Base-by-base conservation (phyloP, 2,888 invertebrate species). In the Bellardia pandia region DNA sequence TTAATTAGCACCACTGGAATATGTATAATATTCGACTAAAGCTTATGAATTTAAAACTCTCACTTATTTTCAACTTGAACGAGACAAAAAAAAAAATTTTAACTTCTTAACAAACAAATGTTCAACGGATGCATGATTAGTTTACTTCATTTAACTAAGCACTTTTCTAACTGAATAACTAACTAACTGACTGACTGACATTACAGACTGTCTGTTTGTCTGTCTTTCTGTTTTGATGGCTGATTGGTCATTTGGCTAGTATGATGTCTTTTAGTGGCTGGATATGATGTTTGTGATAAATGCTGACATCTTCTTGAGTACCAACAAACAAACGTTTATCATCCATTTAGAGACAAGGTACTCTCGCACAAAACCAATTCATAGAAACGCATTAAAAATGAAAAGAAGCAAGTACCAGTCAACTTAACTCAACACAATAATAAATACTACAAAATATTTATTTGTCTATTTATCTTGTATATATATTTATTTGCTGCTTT, bases 281-380 rank as follows among this genome's bases (percentile, higher is more conserved):
- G 3, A 37, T 69, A 69, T 69, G 58, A 56, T 77, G 68, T 72
- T 76, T 81, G 42, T 81, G 81, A 81, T 68, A 81, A 81, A 81
- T 81, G 69, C 56, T 86, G 82, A 82, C 78, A 78, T 86, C 86
- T 86, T 75, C 82, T 86, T 78, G 78, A 82, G 80, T 86, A 77
- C 78, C 78, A 74, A 37, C 64, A 60, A 78, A 76, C 45, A 62
- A 74, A 76, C 58, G 30, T 71, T 76, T 72, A 76, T 23, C 76
- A 81, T 37, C 68, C 37, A 64, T 53, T 53, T n/a, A 64, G 72
- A 53, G 45, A 45, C 13, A 13, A 45, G 45, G 45, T 45, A 45
- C 0, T 45, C 62, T 40, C 42, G 11, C 14, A 79, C n/a, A 56
- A 68, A 74, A 60, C 16, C 16, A 11, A 9, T n/a, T 14, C 51